Base-by-base conservation (phyloP, 2,888 invertebrate genomes). In the Dicyrtomina minuta region DNA sequence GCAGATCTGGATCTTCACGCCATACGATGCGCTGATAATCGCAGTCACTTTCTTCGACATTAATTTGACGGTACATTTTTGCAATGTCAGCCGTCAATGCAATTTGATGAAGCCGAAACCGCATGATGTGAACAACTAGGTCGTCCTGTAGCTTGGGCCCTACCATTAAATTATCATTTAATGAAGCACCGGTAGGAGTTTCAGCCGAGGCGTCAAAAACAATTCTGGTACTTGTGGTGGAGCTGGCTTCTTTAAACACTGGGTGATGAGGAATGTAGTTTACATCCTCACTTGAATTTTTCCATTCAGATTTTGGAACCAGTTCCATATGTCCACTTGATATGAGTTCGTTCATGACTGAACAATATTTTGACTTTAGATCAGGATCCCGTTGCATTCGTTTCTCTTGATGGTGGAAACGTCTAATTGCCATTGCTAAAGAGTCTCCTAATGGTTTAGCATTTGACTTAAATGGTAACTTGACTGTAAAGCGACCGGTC, bases 31-130 rank as follows among this genome's bases (percentile, higher is more conserved):
- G 77, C 17, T 79, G 78, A 17, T 72, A 78, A 49, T 77, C 68
- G 1, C 39, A 55, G 27, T 81, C 74, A 1, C 71, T 65, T 12
- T 74, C 71, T 41, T 75, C 59, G 0, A 80, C 66, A n/a, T 62
- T 12, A 13, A 81, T 76, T 69, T 79, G 79, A 0, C 79, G 72
- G 59, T 79, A 81, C 78, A 80, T 80, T 69, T 79, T n/a, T n/a
- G n/a, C n/a, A n/a, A n/a, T n/a, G n/a, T n/a, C n/a, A n/a, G n/a
- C n/a, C n/a, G n/a, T n/a, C 6, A 80, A 51, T 6, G 79, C 78
- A 39, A 78, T 72, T 5, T 66, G 43, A 56, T 79, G 71, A 2
- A 65, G 66, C 20, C 80, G 72, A 76, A 80, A 81, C 24, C 79
- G 72, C 0, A 78, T 6, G 0, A 81, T 20, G 46, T 80, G 74